A percentile compares a stretch with the other conserved stretches of the same genome.
Conservation (phyloP, 2,888 invertebrate species). For the Aricia artaxerxes region DNA sequence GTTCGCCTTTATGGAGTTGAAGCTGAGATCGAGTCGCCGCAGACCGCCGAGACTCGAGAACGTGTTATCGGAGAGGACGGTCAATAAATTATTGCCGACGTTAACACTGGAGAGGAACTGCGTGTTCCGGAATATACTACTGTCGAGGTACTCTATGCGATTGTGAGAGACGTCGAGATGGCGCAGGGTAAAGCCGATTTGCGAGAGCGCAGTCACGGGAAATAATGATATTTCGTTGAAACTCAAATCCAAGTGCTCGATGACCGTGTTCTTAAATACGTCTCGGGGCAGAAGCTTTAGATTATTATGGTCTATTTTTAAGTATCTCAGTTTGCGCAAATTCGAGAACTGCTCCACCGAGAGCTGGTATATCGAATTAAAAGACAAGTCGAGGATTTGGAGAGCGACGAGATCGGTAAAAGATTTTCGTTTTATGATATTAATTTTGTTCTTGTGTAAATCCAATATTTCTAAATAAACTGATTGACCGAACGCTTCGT, state of each 20-base stretch:
- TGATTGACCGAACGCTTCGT: constrained; percentile 87
- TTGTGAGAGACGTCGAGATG: constrained; percentile 90
- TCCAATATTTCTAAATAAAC: constrained; percentile 86
- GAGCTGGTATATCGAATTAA: constrained; percentile 87
- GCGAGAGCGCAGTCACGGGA: constrained; percentile 88
- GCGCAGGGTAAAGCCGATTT: constrained; percentile 89
- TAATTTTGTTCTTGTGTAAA: constrained; percentile 87
- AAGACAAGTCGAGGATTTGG: constrained; percentile 89
- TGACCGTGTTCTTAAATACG: constrained; percentile 88
- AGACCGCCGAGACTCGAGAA: constrained; percentile 90
- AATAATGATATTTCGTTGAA: constrained; percentile 89
- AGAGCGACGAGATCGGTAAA: constrained; percentile 87
- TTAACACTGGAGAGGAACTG: constrained; percentile 89
- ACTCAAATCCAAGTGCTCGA: constrained; percentile 90
- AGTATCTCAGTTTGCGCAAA: constrained; percentile 85
- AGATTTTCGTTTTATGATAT: constrained; percentile 85
- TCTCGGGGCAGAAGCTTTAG: constrained; percentile 88
- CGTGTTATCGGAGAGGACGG: constrained; percentile 92
- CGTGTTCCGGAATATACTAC: constrained; percentile 91
- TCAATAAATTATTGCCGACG: constrained; percentile 89
- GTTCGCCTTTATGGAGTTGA: constrained; percentile 90
- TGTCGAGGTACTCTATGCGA: constrained; percentile 91
- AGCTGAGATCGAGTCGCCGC: constrained; percentile 89
- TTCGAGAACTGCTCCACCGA: constrained; percentile 90
- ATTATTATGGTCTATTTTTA: constrained; percentile 87